These are phyloP conservation scores for Noturus placidus DNA, from an alignment of 2,113 vertebrate species.

Conservation along the genomic window DNA sequence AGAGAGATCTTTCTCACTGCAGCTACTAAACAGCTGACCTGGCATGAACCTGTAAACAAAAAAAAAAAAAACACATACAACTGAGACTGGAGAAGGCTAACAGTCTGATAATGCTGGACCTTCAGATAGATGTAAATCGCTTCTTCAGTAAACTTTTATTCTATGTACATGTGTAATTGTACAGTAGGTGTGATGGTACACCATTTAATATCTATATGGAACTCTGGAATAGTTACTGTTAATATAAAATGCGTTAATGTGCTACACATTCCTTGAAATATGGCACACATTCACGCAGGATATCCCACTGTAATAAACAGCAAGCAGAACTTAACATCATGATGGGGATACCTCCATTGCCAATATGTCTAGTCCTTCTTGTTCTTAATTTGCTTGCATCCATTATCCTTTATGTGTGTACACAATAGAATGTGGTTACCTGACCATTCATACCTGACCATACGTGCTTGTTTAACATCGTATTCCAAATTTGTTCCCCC, in stretches of 20 bases:
- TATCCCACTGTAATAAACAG: not conserved
- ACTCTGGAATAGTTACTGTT: not conserved
- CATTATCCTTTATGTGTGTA: not conserved
- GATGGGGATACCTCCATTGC: not conserved
- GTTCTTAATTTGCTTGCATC: not conserved
- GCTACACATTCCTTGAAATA: not conserved
- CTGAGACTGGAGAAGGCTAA: not conserved
- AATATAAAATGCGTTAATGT: not conserved
- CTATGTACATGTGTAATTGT: not conserved
- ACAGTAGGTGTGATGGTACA: not conserved
- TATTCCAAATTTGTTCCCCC: not conserved
- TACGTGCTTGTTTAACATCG: not conserved
- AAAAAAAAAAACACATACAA: not conserved
- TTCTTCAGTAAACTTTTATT: not conserved
- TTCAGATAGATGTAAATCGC: not conserved
- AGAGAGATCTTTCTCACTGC: constrained; percentile 81
- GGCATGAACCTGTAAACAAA: constrained; percentile 78
- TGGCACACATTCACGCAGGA: not conserved
- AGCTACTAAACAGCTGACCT: constrained; percentile 91
- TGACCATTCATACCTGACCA: not conserved
- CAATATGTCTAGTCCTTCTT: not conserved
- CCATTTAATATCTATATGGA: not conserved
- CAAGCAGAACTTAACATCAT: not conserved
- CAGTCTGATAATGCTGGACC: not conserved
- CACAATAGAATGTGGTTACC: not conserved